phyloP scores from a whole-genome alignment of 2,797 vertebrate genomes.

The Sebastes hubbsi region DNA sequence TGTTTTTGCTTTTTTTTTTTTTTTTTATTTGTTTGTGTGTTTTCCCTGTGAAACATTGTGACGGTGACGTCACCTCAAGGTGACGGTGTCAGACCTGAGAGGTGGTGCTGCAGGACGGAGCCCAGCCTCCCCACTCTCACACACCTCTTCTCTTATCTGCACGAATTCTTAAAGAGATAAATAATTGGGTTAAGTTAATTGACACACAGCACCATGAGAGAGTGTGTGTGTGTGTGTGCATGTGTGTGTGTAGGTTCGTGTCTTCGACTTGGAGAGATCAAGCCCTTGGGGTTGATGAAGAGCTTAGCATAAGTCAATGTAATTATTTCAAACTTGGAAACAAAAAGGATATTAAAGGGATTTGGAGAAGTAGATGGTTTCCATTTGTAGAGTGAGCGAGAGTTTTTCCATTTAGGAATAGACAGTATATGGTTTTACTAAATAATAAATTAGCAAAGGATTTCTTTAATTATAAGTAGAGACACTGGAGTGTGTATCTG shows the following conservation, averaged over 20 bases:
- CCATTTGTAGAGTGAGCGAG: background rate
- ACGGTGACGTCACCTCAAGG: slow-evolving; percentile 12
- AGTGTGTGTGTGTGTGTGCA: background rate
- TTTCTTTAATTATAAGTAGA: background rate
- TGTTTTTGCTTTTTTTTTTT: background rate
- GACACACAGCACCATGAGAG: slow-evolving; percentile 11
- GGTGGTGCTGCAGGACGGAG: slow-evolving; percentile 27
- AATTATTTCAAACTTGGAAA: slow-evolving; percentile 55
- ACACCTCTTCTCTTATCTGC: slow-evolving; percentile 36
- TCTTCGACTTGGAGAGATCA: slow-evolving; percentile 29
- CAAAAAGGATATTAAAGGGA: slow-evolving; percentile 35
- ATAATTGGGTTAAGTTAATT: slow-evolving; percentile 52
- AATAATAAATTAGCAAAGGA: background rate
- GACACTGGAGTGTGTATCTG: background rate
- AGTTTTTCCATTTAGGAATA: background rate
- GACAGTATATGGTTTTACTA: background rate
- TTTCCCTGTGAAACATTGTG: background rate
- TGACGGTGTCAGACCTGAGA: background rate
- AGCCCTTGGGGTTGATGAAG: slow-evolving; percentile 27
- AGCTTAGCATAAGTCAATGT: slow-evolving; percentile 69
- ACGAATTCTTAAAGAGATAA: slow-evolving; percentile 46
- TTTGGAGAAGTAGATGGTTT: slow-evolving; percentile 22
- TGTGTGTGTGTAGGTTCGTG: slow-evolving; percentile 1
- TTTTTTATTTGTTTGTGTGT: background rate
- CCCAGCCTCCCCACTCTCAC: background rate